Evolutionary conservation across 2,113 vertebrate genomes (phyloP), one percentile per base, ranked within the genome.

Genomic region (Canis aureus): DNA sequence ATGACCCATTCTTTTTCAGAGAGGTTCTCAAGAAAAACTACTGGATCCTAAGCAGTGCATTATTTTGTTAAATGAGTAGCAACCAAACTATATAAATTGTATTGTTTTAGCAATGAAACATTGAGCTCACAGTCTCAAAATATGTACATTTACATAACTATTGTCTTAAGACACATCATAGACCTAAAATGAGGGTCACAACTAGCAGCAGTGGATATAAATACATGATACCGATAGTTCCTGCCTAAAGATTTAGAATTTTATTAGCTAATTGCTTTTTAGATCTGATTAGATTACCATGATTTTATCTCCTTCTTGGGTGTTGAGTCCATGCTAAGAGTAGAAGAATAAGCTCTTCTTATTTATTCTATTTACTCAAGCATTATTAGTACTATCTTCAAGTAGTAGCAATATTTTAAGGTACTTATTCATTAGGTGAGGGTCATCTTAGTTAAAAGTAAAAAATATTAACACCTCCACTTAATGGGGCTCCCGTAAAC

Each of bases 371-470:
- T 20, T 25, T 74, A 17, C 83, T 62, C 32, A 35, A 51, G 5
- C 3, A n/a, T 74, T 91, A 32, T 27, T 74, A 35, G 17, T 49
- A 85, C 32, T 69, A 71, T 49, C 17, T 82, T 86, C 23, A 57
- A 67, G 43, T 82, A 81, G 29, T 81, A 83, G 10, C 62, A 87
- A 49, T 74, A 89, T 59, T 74, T 91, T 53, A 92, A 35, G 8
- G 1, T 1, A 81, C 3, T 91, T 95, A 12, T 2, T 76, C 17
- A 51, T 92, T 71, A 90, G 79, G 23, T 73, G 16, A 82, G 10
- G 29, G 35, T 78, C 11, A n/a, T 78, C 20, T 73, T 91, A 78
- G 27, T 51, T 96, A 95, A 91, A 92, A 57, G 11, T 27, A 87
- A 8, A 57, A 55, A 90, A 55, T 29, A 79, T n/a, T 85, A 9